phyloP scores from a whole-genome alignment of 2,888 invertebrate genomes.

The Dendrolimus pini region DNA sequence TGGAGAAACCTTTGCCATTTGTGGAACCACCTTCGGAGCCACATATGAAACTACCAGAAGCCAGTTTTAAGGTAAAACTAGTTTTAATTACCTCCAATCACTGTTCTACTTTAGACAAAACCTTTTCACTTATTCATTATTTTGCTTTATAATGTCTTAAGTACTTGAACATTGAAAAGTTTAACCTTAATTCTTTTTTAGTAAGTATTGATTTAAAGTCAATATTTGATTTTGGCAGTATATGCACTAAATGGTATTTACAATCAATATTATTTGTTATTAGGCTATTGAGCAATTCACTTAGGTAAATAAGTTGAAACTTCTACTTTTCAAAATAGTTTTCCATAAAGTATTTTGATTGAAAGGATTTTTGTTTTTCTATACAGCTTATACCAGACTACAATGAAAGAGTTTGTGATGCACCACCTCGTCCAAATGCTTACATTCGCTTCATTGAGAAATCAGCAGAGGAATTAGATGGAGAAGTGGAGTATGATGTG shows the following conservation, averaged over 20 bases:
- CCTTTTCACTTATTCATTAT: too few relatives aligned
- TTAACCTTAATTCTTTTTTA: too few relatives aligned
- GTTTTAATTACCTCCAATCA: background rate
- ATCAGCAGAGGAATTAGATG: constrained; percentile 94
- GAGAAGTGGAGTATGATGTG: constrained; percentile 96
- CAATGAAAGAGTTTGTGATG: constrained; percentile 83
- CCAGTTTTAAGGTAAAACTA: constrained; percentile 53
- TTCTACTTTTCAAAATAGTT: too few relatives aligned
- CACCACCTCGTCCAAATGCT: constrained; percentile 89
- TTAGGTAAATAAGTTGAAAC: too few relatives aligned
- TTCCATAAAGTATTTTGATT: background rate
- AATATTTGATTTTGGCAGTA: too few relatives aligned
- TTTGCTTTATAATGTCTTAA: too few relatives aligned
- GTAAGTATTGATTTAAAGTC: too few relatives aligned
- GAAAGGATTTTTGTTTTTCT: background rate
- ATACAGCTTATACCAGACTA: constrained; percentile 82
- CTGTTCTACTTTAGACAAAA: too few relatives aligned
- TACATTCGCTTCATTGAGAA: constrained; percentile 97
- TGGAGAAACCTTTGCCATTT: constrained; percentile 60
- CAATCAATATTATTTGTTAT: too few relatives aligned
- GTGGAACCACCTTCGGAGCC: constrained; percentile 61
- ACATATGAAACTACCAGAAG: constrained; percentile 65
- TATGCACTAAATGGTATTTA: too few relatives aligned
- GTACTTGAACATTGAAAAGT: too few relatives aligned
- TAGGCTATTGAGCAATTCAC: too few relatives aligned